Percentiles rank a stretch among this genome's conserved stretches.
Conservation (phyloP, 2,888 invertebrate genomes). For the Sacculina carcini region DNA sequence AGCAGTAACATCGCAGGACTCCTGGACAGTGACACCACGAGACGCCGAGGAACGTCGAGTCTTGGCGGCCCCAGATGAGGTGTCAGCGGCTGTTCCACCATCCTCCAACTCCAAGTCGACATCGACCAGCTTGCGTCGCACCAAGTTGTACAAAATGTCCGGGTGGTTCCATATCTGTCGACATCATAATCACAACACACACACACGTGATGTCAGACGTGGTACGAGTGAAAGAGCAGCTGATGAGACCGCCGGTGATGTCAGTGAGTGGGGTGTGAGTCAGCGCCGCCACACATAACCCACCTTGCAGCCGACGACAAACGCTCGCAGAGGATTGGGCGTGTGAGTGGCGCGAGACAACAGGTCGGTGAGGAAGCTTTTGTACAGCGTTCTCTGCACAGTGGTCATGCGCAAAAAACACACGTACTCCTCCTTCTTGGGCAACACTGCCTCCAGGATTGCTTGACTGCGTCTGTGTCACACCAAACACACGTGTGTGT, state of each 20-base stretch:
- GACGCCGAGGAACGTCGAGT: conserved; percentile 18
- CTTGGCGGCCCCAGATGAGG: too few species aligned
- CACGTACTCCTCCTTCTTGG: conserved; percentile 84
- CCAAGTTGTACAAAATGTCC: conserved; percentile 62
- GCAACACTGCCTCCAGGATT: conserved; percentile 69
- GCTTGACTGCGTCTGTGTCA: conserved; percentile 52
- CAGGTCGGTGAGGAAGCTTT: conserved; percentile 54
- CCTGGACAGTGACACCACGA: background rate
- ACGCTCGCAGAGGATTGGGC: conserved; percentile 75
- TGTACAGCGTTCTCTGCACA: conserved; percentile 69
- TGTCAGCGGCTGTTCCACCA: conserved; percentile 33
- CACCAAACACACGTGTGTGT: too few species aligned
- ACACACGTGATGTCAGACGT: conserved; percentile 3
- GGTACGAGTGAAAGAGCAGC: background rate
- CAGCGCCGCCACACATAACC: too few species aligned
- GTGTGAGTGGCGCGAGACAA: conserved; percentile 40
- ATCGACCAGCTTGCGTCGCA: conserved; percentile 47
- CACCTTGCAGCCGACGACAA: conserved; percentile 91
- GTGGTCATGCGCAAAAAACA: conserved; percentile 64
- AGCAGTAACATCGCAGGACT: background rate
- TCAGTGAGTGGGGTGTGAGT: too few species aligned
- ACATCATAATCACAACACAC: background rate
- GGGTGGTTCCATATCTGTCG: conserved; percentile 74
- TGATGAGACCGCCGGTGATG: too few species aligned
- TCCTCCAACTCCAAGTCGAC: conserved; percentile 61